Conservation (phyloP, 2,113 vertebrate genomes). For the Herpetotheres cachinnans region DNA sequence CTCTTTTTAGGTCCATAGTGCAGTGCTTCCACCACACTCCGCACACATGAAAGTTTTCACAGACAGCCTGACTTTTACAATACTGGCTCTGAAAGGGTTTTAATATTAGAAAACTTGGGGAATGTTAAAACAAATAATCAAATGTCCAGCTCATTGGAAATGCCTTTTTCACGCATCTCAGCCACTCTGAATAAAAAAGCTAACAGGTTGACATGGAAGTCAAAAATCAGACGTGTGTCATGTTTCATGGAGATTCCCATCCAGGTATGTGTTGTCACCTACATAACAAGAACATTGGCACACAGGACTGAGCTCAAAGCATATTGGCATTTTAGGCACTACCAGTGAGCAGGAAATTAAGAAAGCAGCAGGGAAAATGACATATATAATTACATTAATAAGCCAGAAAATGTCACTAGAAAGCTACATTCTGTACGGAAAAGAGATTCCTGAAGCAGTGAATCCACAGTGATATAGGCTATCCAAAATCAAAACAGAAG, state of each 20-base stretch:
- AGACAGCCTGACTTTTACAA: not conserved
- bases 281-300: not conserved
- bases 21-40: not conserved
- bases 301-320: not conserved
- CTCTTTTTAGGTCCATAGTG: not conserved
- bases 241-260: not conserved
- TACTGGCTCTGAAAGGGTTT: not conserved
- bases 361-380: not conserved
- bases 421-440: not conserved
- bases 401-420: not conserved
- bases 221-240: not conserved
- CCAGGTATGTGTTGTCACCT: rapidly evolving
- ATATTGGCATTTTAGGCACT: not conserved
- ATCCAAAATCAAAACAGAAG: not conserved
- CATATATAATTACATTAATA: not conserved
- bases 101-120: not conserved
- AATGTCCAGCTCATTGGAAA: not conserved
- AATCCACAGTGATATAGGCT: not conserved
- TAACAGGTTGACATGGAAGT: not conserved
- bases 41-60: not conserved
- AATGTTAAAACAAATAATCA: not conserved
- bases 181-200: not conserved
- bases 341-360: not conserved
- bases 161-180: not conserved
- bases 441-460: not conserved